Evolutionary conservation across 2,888 invertebrate species (phyloP), one percentile per base, ranked within the genome.

Genomic region (Limnephilus rhombicus): DNA sequence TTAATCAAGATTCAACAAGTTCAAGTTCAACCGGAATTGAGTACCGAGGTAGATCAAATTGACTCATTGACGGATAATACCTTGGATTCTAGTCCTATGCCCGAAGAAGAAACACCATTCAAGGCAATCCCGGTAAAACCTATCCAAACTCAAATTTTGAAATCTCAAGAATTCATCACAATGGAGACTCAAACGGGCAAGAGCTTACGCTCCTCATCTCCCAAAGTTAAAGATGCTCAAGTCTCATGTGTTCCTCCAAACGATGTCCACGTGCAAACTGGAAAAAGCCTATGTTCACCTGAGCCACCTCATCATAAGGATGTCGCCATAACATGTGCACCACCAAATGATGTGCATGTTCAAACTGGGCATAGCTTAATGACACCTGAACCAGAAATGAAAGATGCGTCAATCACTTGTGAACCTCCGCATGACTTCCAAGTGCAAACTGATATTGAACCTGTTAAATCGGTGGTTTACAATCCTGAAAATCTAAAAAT

Each of bases 51-150:
- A 34, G 93, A 93, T 49, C 92, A 92, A 94, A 85, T 94, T 11
- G 96, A 97, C 91, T 96, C 97, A 41, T 95, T 96, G 94, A 97
- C 96, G 80, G 97, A 97, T 94, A 95, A 96, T 93, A 97, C 97
- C 11, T 96, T 98, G 87, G 97, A 97, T 95, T 97, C 97, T 0
- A 96, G 96, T 87, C 97, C 97, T 91, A 97, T 98, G 97, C 97
- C 97, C 2, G 97, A 97, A 94, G 97, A 98, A 95, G 96, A 93
- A 92, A 80, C 91, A 29, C 81, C 91, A 24, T 88, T 90, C 4
- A 93, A 93, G 94, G 95, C 95, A 93, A 94, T 93, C 37, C 94
- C 94, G 92, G 93, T 94, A 53, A 94, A 94, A 92, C 94, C 94
- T 80, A 92, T 94, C 29, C 92, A 93, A 86, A 53, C 93, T 0